Evolutionary conservation across 2,888 invertebrate species (phyloP).

Genomic region (Drosophila borealis): DNA sequence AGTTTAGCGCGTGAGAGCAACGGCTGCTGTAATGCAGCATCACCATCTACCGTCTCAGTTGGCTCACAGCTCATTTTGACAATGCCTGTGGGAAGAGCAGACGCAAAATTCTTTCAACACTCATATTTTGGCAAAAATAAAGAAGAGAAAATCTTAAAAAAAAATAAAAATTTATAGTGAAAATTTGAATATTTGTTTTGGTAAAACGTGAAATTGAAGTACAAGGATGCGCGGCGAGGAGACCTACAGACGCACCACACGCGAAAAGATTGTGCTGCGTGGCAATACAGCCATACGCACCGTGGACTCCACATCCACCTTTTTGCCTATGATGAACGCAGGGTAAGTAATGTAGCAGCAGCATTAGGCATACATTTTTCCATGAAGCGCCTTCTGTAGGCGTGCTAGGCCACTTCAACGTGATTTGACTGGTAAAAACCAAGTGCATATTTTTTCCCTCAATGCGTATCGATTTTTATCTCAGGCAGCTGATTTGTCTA

Average conservation of each 20-base stretch:
- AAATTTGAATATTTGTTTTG: constrained; percentile 25
- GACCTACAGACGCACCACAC: constrained; percentile 84
- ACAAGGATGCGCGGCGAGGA: constrained; percentile 83
- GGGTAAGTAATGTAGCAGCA: constrained; percentile 72
- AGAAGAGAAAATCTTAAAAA: constrained; percentile 45
- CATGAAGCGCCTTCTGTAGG: constrained; percentile 27
- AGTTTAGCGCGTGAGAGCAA: constrained; percentile 20
- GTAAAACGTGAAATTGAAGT: constrained; percentile 15
- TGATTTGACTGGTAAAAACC: constrained; percentile 47
- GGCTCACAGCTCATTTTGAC: constrained; percentile 51
- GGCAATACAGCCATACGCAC: constrained; percentile 85
- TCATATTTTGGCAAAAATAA: constrained; percentile 56
- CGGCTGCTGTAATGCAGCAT: constrained; percentile 44
- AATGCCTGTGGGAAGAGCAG: constrained; percentile 47
- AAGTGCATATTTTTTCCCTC: constrained; percentile 40
- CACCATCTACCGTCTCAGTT: constrained; percentile 41
- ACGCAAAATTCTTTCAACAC: constrained; percentile 49
- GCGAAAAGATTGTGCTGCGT: constrained; percentile 84
- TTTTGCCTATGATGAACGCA: constrained; percentile 81
- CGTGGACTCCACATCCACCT: constrained; percentile 84
- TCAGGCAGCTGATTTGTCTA: constrained; percentile 68
- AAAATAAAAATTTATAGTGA: constrained; percentile 13
- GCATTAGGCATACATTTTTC: constrained; percentile 1
- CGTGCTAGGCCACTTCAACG: constrained; percentile 59
- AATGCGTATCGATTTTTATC: constrained; percentile 72